Conservation (phyloP, 2,113 vertebrate species). For the Psittacus erithacus region DNA sequence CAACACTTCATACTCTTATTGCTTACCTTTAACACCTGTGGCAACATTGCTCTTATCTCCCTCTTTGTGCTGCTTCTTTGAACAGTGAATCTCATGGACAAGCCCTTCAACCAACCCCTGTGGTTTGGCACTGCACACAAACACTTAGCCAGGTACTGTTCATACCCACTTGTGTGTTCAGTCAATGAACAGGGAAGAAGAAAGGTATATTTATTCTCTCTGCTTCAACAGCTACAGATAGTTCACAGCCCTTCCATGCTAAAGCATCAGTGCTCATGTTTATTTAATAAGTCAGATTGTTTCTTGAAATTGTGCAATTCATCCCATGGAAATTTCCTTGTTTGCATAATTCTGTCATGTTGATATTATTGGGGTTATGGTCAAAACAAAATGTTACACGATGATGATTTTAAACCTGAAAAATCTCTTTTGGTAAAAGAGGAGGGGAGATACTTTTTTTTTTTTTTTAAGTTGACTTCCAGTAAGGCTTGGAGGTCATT, state of each 20-base stretch:
- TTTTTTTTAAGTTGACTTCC: neutral
- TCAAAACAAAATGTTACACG: neutral
- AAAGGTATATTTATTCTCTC: constrained; percentile 39
- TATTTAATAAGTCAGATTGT: constrained; percentile 14
- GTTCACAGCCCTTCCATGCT: neutral
- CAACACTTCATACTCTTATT: neutral
- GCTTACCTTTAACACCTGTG: neutral
- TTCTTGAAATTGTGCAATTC: constrained; percentile 32
- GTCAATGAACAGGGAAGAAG: neutral
- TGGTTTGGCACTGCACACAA: neutral
- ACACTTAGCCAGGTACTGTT: neutral
- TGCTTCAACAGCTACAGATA: constrained; percentile 9
- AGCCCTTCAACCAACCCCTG: neutral
- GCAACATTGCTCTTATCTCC: neutral
- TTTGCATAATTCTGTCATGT: constrained; percentile 21
- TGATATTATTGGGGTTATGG: constrained; percentile 1
- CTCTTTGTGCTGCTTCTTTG: neutral
- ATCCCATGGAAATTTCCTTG: constrained; percentile 58
- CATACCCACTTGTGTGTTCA: neutral
- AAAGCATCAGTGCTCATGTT: neutral
- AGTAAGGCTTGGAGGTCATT: constrained; percentile 16
- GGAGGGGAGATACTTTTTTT: neutral
- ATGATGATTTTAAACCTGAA: constrained; percentile 20
- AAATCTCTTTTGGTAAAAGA: neutral
- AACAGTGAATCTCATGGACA: neutral